These are phyloP conservation scores for Ichneumoninae sp. DNA, from an alignment of 2,888 invertebrate genomes.

Conservation along the genomic window DNA sequence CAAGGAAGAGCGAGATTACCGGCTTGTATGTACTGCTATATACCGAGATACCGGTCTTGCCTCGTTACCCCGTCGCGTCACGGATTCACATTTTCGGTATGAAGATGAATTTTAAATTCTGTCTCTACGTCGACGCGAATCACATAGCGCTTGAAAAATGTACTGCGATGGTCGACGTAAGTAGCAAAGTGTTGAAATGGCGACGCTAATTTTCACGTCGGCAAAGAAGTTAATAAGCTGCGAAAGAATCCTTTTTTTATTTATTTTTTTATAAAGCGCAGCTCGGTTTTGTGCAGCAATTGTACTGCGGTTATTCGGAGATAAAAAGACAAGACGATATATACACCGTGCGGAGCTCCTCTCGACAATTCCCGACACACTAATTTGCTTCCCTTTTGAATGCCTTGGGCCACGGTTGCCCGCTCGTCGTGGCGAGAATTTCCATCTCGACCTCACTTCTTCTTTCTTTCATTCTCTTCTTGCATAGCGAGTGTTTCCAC, in stretches of 20 bases:
- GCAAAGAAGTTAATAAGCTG: conserved; percentile 52
- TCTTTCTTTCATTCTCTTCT: conserved; percentile 35
- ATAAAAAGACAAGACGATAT: conserved; percentile 43
- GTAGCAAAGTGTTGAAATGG: conserved; percentile 19
- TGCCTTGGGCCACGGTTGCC: conserved; percentile 46
- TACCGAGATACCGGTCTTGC: not conserved
- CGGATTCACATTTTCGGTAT: not conserved
- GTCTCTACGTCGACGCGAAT: not conserved
- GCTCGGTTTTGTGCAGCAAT: conserved; percentile 14
- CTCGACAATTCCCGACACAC: conserved; percentile 60
- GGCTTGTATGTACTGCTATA: not conserved
- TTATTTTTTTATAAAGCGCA: not conserved
- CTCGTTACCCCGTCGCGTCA: conserved; percentile 6
- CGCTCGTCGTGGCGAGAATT: conserved; percentile 38
- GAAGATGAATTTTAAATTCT: not conserved
- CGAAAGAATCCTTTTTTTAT: conserved; percentile 14
- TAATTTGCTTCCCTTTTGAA: conserved; percentile 61
- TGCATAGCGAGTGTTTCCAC: conserved; percentile 5
- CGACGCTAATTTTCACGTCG: conserved; percentile 26
- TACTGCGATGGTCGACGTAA: not conserved
- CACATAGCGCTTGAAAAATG: not conserved
- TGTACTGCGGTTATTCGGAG: conserved; percentile 31
- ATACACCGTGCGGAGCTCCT: conserved; percentile 27
- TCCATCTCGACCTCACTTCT: conserved; percentile 49
- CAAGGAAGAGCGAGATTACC: not conserved